Evolutionary conservation across 2,888 invertebrate genomes (phyloP).

Genomic region (Apeira syringaria): DNA sequence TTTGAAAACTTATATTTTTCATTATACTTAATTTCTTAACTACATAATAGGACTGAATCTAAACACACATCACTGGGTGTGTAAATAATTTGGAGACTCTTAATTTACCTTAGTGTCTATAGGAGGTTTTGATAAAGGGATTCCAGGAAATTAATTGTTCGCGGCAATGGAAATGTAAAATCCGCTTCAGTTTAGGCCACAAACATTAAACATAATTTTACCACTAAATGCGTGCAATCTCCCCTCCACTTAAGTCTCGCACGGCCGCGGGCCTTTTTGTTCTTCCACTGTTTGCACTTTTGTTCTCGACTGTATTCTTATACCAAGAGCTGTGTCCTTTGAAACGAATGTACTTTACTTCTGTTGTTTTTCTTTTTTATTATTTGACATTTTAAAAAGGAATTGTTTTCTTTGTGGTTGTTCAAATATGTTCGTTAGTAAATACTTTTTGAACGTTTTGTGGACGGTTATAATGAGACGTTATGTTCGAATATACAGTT

Average conservation of each 20-base stretch:
- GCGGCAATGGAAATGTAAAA: no score
- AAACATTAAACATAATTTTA: conserved; percentile 1
- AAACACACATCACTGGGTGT: no score
- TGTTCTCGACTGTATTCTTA: conserved; percentile 32
- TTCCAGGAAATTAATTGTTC: no score
- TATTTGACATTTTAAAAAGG: conserved; percentile 17
- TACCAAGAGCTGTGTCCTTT: conserved; percentile 21
- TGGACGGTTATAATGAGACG: conserved; percentile 5
- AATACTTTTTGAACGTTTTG: conserved; percentile 7
- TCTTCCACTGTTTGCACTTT: conserved; percentile 25
- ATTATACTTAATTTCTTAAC: no score
- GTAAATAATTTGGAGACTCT: no score
- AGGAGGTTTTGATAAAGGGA: no score
- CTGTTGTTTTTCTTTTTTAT: conserved; percentile 5
- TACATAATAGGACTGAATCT: no score
- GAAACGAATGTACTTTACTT: conserved; percentile 18
- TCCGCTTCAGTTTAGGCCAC: no score
- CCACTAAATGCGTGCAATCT: neutral
- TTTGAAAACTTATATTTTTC: no score
- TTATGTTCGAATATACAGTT: conserved; percentile 1
- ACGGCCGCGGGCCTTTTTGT: conserved; percentile 26
- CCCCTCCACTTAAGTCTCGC: conserved; percentile 24
- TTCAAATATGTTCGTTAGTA: conserved; percentile 22
- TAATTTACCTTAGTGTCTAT: no score
- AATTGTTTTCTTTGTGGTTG: conserved; percentile 24